Evolutionary conservation across 2,888 invertebrate genomes (phyloP), one percentile per base, ranked within the genome.

Genomic region (Cordylochernes scorpioides): DNA sequence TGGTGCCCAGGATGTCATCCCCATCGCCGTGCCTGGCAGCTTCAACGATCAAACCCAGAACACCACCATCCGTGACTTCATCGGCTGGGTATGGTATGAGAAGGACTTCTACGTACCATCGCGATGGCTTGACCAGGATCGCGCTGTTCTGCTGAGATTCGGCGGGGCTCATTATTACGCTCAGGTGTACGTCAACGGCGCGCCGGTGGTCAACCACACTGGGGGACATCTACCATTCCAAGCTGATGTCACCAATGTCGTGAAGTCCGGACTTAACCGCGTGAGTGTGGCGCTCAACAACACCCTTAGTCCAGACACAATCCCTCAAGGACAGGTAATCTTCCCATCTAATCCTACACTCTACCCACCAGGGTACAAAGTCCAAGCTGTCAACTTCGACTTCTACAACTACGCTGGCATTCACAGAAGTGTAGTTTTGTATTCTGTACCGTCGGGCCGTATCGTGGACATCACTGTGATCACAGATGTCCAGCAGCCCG

Each of bases 381-480:
- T 68, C 12, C 84, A 86, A 50, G 59, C 63, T 4, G 77, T 80
- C 46, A 69, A 73, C 14, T 88, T 94, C 51, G 94, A 94, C 52
- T 94, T 94, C 57, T 91, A 84, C 59, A 91, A 94, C 54, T 94
- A 91, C 52, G 94, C 91, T 10, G 94, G 94, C 5, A 86, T 94
- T 37, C 82, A 94, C 50, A 67, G 94, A 29, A 67, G 82, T 6
- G 91, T 94, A 16, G 65, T 71, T 43, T 53, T 94, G 9, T 78
- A 80, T 52, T 72, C 82, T 3, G 84, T 80, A 3, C 86, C 88
- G 2, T 59, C 59, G 38, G 59, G 64, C 1, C 80, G 69, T 52
- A 68, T 88, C 21, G 70, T 77, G 46, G 86, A 88, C 48, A 68
- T 91, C 33, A 67, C 69, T 16, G 62, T 84, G 14, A 63, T 62